Conservation (phyloP, 2,113 vertebrate species). For the Saccopteryx bilineata region DNA sequence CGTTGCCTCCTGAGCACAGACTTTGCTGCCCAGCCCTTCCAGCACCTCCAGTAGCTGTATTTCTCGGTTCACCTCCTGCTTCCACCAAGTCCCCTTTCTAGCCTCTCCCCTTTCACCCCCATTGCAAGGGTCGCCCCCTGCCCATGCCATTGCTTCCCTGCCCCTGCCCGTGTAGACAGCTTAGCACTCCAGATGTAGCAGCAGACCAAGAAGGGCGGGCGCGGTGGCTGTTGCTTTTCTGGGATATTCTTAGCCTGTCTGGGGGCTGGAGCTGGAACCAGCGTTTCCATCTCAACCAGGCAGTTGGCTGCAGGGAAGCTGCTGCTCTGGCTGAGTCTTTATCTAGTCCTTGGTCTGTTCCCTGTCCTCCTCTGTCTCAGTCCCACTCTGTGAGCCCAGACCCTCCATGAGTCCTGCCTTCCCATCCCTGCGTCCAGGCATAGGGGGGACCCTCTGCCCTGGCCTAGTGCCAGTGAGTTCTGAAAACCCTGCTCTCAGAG, state of each 20-base stretch:
- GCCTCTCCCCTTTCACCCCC: neutral
- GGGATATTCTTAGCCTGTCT: conserved; percentile 85
- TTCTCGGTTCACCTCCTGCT: conserved; percentile 32
- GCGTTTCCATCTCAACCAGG: conserved; percentile 85
- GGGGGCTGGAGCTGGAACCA: conserved; percentile 83
- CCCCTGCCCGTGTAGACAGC: conserved; percentile 49
- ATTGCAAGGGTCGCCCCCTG: neutral
- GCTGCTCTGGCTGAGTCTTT: conserved; percentile 49
- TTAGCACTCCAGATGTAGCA: conserved; percentile 79
- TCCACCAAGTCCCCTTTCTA: neutral
- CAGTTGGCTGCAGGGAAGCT: conserved; percentile 78
- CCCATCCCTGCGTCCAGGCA: neutral
- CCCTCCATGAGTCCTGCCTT: neutral
- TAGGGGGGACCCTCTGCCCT: neutral
- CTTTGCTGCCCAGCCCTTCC: neutral
- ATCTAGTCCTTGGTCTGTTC: neutral
- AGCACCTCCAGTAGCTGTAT: neutral
- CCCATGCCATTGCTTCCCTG: conserved; percentile 19
- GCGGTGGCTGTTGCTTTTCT: conserved; percentile 82
- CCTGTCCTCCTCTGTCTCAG: neutral
- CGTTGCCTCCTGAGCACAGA: neutral
- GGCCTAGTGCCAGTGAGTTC: neutral
- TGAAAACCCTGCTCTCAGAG: neutral
- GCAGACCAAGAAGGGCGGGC: conserved; percentile 82
- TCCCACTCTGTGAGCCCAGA: neutral